phyloP scores from a whole-genome alignment of 2,888 invertebrate species.

The Cheilosia grossa region DNA sequence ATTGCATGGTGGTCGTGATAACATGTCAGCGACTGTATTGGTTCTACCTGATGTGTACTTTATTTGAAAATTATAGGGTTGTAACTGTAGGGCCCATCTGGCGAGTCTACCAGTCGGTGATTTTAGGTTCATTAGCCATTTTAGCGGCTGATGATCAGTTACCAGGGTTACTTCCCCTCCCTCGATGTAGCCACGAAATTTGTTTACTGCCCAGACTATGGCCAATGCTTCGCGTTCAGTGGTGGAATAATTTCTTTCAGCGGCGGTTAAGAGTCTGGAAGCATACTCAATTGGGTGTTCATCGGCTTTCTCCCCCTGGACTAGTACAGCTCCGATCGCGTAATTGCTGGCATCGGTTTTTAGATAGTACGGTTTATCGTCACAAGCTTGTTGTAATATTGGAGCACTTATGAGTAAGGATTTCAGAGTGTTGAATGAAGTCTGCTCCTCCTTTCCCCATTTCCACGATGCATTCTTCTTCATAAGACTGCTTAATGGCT shows the following conservation, averaged over 20 bases:
- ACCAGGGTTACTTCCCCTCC: constrained; percentile 14
- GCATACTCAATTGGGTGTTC: constrained; percentile 77
- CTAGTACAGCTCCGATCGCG: constrained; percentile 48
- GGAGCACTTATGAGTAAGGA: constrained; percentile 9
- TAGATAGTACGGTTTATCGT: constrained; percentile 1
- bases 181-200: constrained; percentile 42
- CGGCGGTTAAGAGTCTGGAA: constrained; percentile 75
- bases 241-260: constrained; percentile 81
- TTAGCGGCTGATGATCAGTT: constrained; percentile 44
- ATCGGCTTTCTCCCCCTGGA: constrained; percentile 69
- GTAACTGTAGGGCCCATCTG: no score
- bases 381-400: constrained; percentile 33
- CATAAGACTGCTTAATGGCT: constrained; percentile 77
- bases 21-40: no score
- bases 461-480: no score
- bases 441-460: neutral
- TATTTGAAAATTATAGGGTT: no score
- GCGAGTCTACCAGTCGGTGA: no score
- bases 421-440: constrained; percentile 11
- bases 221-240: constrained; percentile 82
- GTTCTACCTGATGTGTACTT: no score
- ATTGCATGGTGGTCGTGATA: no score
- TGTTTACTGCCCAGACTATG: constrained; percentile 68
- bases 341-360: constrained; percentile 38
- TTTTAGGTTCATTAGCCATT: no score